Evolutionary conservation across 2,888 invertebrate species (phyloP), one percentile per base, ranked within the genome.

Genomic region (Erebia palarica): DNA sequence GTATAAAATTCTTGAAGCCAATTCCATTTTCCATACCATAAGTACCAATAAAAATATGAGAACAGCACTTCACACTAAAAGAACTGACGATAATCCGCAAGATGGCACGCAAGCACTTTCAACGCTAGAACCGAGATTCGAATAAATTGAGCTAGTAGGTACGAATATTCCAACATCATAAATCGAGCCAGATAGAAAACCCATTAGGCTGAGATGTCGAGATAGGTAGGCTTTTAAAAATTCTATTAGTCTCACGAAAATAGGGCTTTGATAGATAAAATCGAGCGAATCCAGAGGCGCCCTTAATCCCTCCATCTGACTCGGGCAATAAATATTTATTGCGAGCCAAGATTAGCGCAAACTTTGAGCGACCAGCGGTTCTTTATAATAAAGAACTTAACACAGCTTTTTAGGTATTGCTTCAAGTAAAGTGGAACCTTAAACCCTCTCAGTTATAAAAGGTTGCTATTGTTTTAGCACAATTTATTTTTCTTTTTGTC

Each of bases 251-350:
- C 72, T 72, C 75, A 78, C 77, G 76, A 78, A 78, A 79, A 79
- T 76, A 78, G 77, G 77, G 74, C 73, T 74, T 76, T 75, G 73
- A 74, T 75, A 77, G 78, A 78, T 75, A 78, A 78, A 78, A 75
- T 77, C 75, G 75, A 72, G 73, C 75, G 73, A 76, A 75, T 75
- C 76, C 74, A 73, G 76, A 75, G 74, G 75, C 75, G 76, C 74
- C 84, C 86, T 86, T 87, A 87, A 88, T 88, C 86, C 83, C 82
- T 78, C 81, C 79, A 83, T 82, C 86, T 83, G 84, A 84, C 83
- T 83, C 78, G 77, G 80, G 76, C 82, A 82, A 89, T 90, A 89
- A 90, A 90, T 90, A 90, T 89, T 89, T 89, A 89, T 89, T 86
- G 86, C 84, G 79, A 82, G 83, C 84, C 84, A 84, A 79, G 73